Percentiles rank a stretch among this genome's conserved stretches.
Conservation (phyloP, 2,113 vertebrate species). For the Tapirus terrestris region DNA sequence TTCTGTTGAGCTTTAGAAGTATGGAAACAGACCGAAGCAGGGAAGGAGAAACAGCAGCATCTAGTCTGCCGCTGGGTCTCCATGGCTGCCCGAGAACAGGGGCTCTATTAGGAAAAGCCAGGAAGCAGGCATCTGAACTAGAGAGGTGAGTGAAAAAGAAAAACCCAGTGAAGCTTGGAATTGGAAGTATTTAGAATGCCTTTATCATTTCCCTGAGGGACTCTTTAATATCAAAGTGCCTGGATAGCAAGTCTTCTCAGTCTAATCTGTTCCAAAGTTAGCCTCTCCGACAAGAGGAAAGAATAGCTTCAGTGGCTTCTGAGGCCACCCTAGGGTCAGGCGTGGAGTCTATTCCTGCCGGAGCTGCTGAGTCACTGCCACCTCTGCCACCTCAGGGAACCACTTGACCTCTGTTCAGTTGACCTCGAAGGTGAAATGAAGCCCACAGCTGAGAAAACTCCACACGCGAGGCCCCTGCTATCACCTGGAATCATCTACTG, state of each 20-base stretch:
- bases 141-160: not conserved
- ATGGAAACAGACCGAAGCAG: not conserved
- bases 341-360: conserved; percentile 19
- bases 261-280: conserved; percentile 65
- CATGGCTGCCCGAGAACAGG: not conserved
- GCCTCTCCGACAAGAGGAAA: conserved; percentile 42
- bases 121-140: conserved; percentile 24
- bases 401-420: conserved; percentile 42
- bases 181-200: conserved; percentile 15
- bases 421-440: conserved; percentile 62
- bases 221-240: conserved; percentile 54
- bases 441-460: not conserved
- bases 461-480: not conserved
- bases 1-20: conserved; percentile 56
- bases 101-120: not conserved
- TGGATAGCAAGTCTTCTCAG: conserved; percentile 11
- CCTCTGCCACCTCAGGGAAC: not conserved
- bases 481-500: not conserved
- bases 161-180: not conserved
- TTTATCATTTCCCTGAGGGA: conserved; percentile 49
- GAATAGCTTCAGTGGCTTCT: conserved; percentile 61
- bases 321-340: conserved; percentile 59
- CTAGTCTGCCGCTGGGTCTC: not conserved
- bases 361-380: conserved; percentile 71
- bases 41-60: not conserved